These are phyloP conservation scores for Dipus sagitta DNA, from an alignment of 2,797 vertebrate genomes.

Conservation along the genomic window DNA sequence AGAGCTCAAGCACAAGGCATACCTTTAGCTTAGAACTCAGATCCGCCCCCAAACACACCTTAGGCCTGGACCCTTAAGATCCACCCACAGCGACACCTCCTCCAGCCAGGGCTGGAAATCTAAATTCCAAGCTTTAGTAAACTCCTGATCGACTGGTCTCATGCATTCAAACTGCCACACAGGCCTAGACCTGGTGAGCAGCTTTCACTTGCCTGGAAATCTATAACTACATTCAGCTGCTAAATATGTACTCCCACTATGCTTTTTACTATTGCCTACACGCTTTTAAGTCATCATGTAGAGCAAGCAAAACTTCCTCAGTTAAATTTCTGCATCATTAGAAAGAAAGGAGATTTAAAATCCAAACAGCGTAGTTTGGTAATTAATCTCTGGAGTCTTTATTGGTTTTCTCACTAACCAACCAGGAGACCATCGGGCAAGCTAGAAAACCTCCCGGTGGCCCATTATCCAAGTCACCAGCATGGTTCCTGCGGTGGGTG, in stretches of 20 bases:
- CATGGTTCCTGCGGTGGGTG: background rate
- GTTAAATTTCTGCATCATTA: slow-evolving; percentile 31
- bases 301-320: background rate
- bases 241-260: background rate
- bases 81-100: too few species aligned
- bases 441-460: background rate
- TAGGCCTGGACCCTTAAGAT: too few species aligned
- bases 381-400: background rate
- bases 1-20: too few species aligned
- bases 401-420: background rate
- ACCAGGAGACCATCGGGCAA: background rate
- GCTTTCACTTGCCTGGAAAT: background rate
- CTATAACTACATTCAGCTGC: background rate
- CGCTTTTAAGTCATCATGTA: background rate
- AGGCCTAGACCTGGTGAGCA: too few species aligned
- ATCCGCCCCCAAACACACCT: too few species aligned
- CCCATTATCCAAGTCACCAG: background rate
- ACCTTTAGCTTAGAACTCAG: too few species aligned
- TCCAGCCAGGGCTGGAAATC: too few species aligned
- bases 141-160: too few species aligned
- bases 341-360: background rate
- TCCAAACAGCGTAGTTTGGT: background rate
- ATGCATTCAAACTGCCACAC: too few species aligned
- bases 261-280: background rate
- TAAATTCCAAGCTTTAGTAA: too few species aligned